Evolutionary conservation across 2,797 vertebrate genomes (phyloP).

Genomic region (Oreochromis grahami): DNA sequence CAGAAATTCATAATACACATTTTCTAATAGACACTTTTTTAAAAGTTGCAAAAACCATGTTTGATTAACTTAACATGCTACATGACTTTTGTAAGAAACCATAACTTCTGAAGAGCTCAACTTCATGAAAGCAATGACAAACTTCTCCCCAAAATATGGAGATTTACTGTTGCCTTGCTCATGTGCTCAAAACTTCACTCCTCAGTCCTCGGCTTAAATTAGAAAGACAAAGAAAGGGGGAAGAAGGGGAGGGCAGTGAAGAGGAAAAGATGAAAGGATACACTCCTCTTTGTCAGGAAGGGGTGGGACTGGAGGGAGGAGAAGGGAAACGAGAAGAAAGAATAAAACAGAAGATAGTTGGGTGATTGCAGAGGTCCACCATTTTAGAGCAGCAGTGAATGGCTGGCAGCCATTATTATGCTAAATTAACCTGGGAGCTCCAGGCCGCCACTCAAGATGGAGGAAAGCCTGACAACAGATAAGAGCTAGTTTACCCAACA

Average conservation of each 20-base stretch:
- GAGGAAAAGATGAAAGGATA: slow-evolving; percentile 42
- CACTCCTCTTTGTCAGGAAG: slow-evolving; percentile 32
- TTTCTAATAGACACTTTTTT: background rate
- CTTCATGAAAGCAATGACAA: background rate
- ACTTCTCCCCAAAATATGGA: background rate
- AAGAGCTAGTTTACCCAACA: slow-evolving; percentile 67
- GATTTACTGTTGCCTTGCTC: background rate
- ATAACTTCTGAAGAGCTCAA: background rate
- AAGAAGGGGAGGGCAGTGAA: background rate
- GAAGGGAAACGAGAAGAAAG: background rate
- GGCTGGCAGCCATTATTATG: slow-evolving; percentile 73
- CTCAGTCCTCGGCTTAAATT: background rate
- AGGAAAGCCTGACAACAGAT: slow-evolving; percentile 69
- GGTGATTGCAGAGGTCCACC: slow-evolving; percentile 58
- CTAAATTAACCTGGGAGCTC: slow-evolving; percentile 75
- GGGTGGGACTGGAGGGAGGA: slow-evolving; percentile 23
- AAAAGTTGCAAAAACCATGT: background rate
- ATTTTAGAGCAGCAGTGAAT: slow-evolving; percentile 69
- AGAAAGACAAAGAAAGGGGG: background rate
- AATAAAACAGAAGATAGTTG: slow-evolving; percentile 43
- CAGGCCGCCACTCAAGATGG: slow-evolving; percentile 72
- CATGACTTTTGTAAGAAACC: background rate
- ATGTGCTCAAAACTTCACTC: background rate
- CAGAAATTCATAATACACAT: background rate
- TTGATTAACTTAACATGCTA: background rate